These are phyloP conservation scores for Pteria penguin DNA, from an alignment of 2,888 invertebrate species.

Conservation along the genomic window DNA sequence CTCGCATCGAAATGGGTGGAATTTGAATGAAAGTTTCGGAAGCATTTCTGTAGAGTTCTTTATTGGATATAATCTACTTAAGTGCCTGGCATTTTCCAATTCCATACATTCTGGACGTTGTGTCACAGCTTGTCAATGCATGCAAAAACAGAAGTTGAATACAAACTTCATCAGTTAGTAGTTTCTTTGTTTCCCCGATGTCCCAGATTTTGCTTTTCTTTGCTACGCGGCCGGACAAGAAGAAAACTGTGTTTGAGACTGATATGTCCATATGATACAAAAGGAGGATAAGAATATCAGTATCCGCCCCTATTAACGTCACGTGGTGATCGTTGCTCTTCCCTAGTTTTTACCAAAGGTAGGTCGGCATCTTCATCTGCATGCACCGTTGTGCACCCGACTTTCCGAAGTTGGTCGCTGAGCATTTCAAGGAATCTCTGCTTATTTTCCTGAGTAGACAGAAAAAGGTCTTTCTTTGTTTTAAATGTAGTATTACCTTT, in stretches of 20 bases:
- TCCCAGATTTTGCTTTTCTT: background rate
- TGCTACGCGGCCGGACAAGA: background rate
- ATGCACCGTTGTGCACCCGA: background rate
- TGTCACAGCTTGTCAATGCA: constrained; percentile 3
- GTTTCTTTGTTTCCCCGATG: too few species aligned
- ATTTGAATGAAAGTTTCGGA: too few species aligned
- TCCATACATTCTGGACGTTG: background rate
- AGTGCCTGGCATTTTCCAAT: constrained; percentile 12
- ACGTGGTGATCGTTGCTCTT: background rate
- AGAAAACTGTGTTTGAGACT: too few species aligned
- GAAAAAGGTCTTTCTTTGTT: constrained; percentile 18
- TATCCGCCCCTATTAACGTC: background rate
- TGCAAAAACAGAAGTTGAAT: background rate
- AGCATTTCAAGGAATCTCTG: constrained; percentile 12
- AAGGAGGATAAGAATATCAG: constrained; percentile 10
- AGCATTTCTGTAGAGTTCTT: too few species aligned
- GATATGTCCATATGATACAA: background rate
- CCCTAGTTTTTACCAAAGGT: background rate
- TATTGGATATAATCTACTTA: too few species aligned
- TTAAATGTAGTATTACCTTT: constrained; percentile 13
- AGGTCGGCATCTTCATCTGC: constrained; percentile 5
- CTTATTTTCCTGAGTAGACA: background rate
- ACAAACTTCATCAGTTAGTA: background rate
- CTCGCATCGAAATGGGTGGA: background rate
- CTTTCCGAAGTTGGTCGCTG: background rate